Conservation (phyloP, 1,140 invertebrate genomes). For the Delia radicum region DNA sequence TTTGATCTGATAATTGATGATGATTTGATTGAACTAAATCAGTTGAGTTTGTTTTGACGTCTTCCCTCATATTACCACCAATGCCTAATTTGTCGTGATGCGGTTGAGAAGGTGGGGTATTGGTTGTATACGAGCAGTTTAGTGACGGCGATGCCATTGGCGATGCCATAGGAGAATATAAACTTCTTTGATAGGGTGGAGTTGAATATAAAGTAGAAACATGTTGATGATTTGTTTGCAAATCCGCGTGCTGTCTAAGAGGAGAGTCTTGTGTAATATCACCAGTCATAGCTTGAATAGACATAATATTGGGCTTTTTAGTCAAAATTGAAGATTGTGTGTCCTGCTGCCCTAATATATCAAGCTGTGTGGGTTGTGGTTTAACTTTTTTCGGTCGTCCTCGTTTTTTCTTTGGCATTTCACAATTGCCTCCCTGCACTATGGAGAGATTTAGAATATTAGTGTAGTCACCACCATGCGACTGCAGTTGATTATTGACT, state of each 20-base stretch:
- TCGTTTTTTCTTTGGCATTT: constrained; percentile 76
- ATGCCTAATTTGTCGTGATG: constrained; percentile 7
- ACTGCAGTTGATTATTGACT: constrained; percentile 19
- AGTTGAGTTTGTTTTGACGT: background rate
- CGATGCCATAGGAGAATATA: constrained; percentile 37
- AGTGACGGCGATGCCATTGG: constrained; percentile 47
- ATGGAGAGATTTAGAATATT: constrained; percentile 50
- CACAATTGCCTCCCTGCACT: background rate
- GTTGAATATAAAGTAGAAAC: background rate
- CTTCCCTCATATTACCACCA: background rate
- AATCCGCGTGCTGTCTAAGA: background rate
- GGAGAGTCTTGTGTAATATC: background rate
- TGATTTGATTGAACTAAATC: background rate
- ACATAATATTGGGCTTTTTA: background rate
- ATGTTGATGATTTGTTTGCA: background rate
- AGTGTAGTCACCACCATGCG: constrained; percentile 36
- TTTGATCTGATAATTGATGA: background rate
- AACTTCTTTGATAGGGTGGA: constrained; percentile 43
- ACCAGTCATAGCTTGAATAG: background rate
- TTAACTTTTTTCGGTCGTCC: constrained; percentile 83
- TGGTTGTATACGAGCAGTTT: constrained; percentile 41
- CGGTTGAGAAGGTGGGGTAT: constrained; percentile 28
- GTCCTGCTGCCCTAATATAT: background rate
- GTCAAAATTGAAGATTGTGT: background rate
- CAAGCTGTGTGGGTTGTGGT: constrained; percentile 50